phyloP scores from a whole-genome alignment of 2,797 vertebrate genomes.

The Crenichthys baileyi region DNA sequence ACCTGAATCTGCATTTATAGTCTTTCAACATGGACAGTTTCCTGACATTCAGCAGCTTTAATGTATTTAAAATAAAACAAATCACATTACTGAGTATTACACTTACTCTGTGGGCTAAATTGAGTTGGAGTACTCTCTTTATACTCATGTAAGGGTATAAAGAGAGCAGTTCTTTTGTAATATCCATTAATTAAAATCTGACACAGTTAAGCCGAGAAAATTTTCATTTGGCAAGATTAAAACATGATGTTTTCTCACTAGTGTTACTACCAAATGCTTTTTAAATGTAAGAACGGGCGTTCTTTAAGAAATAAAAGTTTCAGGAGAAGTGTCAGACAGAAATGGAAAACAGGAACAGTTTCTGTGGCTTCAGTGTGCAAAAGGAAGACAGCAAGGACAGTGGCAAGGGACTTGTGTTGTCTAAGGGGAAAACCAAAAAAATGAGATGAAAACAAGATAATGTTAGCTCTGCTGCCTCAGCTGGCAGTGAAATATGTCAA shows the following conservation, averaged over 20 bases:
- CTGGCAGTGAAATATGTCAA: slow-evolving; percentile 59
- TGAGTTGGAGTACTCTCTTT: too few relatives aligned
- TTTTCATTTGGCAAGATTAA: not conserved
- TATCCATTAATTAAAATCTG: not conserved
- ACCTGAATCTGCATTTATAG: not conserved
- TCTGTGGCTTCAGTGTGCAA: not conserved
- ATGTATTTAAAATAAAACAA: not conserved
- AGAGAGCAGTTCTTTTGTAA: not conserved
- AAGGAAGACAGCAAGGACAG: not conserved
- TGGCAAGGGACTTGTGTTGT: slow-evolving; percentile 1
- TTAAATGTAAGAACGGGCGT: not conserved
- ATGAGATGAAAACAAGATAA: slow-evolving; percentile 11
- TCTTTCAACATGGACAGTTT: not conserved
- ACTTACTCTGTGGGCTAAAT: too few relatives aligned
- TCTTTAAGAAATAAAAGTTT: not conserved
- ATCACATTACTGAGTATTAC: not conserved
- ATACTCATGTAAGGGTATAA: not conserved
- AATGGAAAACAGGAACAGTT: slow-evolving; percentile 7
- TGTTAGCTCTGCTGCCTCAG: slow-evolving; percentile 45
- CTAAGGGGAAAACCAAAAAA: not conserved
- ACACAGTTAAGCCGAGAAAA: not conserved
- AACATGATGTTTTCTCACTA: not conserved
- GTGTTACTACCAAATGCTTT: not conserved
- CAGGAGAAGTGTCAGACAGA: not conserved
- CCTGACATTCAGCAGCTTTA: not conserved